Conservation (phyloP, 2,113 vertebrate genomes). For the Calcarius ornatus region DNA sequence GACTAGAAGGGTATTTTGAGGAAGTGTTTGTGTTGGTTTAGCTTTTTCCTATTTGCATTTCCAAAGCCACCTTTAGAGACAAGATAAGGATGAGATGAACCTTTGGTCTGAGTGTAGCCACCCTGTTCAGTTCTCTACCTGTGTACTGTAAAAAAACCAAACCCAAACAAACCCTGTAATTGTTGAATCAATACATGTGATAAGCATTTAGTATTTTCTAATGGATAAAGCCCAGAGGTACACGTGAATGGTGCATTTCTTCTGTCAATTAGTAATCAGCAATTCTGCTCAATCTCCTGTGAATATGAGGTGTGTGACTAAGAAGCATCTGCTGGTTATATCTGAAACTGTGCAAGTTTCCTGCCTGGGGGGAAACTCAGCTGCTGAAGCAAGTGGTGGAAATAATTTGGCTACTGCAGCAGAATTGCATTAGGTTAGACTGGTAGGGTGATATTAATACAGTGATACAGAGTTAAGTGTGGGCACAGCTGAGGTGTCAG, state of each 20-base stretch:
- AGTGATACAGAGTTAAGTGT: not conserved
- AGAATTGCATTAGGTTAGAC: not conserved
- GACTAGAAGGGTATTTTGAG: not conserved
- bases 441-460: not conserved
- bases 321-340: conserved; percentile 6
- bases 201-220: not conserved
- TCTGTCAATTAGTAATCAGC: not conserved
- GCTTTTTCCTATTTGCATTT: not conserved
- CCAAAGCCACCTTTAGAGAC: not conserved
- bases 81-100: not conserved
- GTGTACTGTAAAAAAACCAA: not conserved
- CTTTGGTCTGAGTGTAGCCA: not conserved
- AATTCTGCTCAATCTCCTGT: not conserved
- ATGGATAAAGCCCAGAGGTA: not conserved
- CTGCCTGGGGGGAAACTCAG: not conserved
- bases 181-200: not conserved
- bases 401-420: conserved; percentile 19
- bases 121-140: not conserved
- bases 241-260: not conserved
- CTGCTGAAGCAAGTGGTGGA: conserved; percentile 12
- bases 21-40: not conserved
- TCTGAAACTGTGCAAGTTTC: conserved; percentile 37
- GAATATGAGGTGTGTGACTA: not conserved
- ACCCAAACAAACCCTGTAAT: not conserved
- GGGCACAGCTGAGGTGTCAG: not conserved